Evolutionary conservation across 2,113 vertebrate species (phyloP).

Genomic region (Tichodroma muraria): DNA sequence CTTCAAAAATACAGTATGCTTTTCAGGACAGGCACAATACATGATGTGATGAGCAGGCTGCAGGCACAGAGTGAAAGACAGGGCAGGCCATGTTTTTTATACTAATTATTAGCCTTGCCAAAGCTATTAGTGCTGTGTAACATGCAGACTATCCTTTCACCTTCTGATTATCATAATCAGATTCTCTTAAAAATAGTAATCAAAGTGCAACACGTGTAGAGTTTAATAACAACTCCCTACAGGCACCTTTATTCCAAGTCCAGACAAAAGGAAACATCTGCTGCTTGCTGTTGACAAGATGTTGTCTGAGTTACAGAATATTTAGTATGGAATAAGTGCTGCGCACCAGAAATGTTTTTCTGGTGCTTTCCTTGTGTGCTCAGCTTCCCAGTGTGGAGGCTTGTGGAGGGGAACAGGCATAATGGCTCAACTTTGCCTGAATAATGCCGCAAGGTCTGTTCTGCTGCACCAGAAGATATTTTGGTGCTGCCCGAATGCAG

Average conservation of each 20-base stretch:
- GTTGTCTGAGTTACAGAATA: constrained; percentile 2
- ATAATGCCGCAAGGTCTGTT: rapidly evolving
- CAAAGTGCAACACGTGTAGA: constrained; percentile 32
- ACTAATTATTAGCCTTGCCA: constrained; percentile 7
- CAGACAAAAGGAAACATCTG: constrained; percentile 49
- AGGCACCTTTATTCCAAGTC: constrained; percentile 45
- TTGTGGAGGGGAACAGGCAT: not conserved
- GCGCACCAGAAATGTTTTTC: not conserved
- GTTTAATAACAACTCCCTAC: constrained; percentile 33
- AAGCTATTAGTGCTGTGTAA: not conserved
- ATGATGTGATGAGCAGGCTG: not conserved
- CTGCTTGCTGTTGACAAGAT: constrained; percentile 28
- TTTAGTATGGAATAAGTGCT: not conserved
- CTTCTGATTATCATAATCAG: not conserved
- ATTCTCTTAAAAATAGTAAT: constrained; percentile 40
- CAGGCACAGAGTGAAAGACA: not conserved
- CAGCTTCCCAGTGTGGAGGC: not conserved
- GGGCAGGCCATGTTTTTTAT: not conserved
- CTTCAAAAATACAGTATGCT: not conserved
- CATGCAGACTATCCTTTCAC: not conserved
- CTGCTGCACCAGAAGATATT: not conserved
- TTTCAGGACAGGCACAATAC: not conserved
- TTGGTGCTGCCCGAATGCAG: not conserved
- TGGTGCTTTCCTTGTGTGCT: not conserved
- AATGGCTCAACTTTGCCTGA: not conserved